These are phyloP conservation scores for Poecilobothrus nobilitatus DNA, from an alignment of 2,888 invertebrate species.

Conservation along the genomic window DNA sequence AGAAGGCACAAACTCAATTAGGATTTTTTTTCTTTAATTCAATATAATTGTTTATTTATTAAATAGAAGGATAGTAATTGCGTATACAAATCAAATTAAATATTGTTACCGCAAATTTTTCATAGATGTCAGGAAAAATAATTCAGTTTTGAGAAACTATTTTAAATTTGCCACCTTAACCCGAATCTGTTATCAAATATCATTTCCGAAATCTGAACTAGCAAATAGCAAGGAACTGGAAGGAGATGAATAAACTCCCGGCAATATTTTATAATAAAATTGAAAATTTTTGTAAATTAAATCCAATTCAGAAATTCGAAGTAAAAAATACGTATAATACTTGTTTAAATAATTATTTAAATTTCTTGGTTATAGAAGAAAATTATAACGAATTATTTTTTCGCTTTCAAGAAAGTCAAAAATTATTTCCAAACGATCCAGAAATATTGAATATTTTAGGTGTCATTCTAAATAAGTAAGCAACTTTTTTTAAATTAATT, in stretches of 20 bases:
- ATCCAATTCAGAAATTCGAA: background rate
- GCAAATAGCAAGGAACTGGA: no score
- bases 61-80: no score
- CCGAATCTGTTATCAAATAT: no score
- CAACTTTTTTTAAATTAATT: background rate
- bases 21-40: no score
- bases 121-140: no score
- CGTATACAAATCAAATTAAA: no score
- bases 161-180: no score
- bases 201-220: no score
- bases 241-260: background rate
- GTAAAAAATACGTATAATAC: background rate
- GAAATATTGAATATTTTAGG: constrained; percentile 20
- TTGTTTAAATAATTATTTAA: background rate
- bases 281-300: background rate
- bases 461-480: constrained; percentile 21
- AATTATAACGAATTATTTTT: background rate
- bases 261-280: background rate
- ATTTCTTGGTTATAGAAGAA: background rate
- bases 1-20: no score
- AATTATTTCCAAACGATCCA: constrained; percentile 16
- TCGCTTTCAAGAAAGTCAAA: background rate
- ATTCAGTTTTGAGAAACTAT: no score
- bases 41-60: no score
- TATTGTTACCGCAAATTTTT: no score